phyloP scores from a whole-genome alignment of 37 sponge, comb jelly and placozoan genomes.

The Mnemiopsis leidyi region DNA sequence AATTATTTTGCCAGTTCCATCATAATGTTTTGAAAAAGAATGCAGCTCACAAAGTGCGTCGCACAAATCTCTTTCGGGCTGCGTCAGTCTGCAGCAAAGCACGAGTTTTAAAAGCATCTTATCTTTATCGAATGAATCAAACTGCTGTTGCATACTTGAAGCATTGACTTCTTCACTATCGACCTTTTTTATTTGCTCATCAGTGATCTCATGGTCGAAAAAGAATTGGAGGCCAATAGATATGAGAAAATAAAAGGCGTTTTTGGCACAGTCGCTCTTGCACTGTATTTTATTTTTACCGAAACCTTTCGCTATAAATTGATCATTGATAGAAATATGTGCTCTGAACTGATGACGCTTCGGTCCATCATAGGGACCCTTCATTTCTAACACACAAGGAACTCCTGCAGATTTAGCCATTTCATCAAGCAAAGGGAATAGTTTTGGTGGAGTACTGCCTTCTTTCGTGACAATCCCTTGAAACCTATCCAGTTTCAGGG shows the following conservation, averaged over 20 bases:
- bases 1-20: not conserved
- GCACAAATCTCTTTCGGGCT: not conserved
- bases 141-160: not conserved
- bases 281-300: not conserved
- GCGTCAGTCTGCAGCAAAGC: not conserved
- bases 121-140: not conserved
- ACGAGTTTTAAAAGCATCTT: not conserved
- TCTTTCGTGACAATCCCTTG: not conserved
- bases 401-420: not conserved
- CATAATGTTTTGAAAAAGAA: not conserved
- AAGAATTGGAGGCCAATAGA: not conserved
- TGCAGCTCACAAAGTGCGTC: not conserved
- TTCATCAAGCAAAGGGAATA: not conserved
- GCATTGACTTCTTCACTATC: not conserved
- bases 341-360: not conserved
- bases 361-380: not conserved
- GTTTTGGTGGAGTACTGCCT: not conserved
- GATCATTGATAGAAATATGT: not conserved
- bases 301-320: not conserved
- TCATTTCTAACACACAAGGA: not conserved
- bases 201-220: not conserved
- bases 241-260: not conserved
- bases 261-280: not conserved
- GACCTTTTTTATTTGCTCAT: not conserved
- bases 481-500: not conserved